These are phyloP conservation scores for Cryptoblepharus egeriae DNA, from an alignment of 2,797 vertebrate species.

Conservation along the genomic window DNA sequence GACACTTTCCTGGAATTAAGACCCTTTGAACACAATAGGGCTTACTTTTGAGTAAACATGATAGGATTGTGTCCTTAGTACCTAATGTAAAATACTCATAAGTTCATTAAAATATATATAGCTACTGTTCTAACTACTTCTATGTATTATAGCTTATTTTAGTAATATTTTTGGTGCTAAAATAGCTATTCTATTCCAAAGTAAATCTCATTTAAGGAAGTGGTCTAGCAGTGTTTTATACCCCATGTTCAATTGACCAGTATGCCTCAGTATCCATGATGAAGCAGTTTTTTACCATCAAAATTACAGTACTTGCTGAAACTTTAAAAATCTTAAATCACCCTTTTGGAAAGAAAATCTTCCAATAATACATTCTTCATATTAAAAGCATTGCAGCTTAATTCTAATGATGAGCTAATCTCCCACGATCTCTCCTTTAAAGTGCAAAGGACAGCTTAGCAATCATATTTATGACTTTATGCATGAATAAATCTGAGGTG, in stretches of 20 bases:
- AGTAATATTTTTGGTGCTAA: not conserved
- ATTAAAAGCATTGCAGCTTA: not conserved
- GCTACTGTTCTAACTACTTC: not conserved
- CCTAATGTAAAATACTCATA: not conserved
- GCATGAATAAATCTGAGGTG: not conserved
- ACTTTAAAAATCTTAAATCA: too few species aligned
- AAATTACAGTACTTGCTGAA: too few species aligned
- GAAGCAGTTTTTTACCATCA: not conserved
- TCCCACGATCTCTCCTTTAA: not conserved
- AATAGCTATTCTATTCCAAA: conserved; percentile 10
- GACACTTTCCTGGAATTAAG: too few species aligned
- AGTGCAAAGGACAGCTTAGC: not conserved
- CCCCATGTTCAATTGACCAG: not conserved
- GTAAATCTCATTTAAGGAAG: conserved; percentile 6
- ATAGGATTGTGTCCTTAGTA: too few species aligned
- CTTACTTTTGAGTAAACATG: too few species aligned
- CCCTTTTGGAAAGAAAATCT: not conserved
- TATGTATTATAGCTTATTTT: conserved; percentile 21
- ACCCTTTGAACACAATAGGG: too few species aligned
- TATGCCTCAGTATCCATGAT: too few species aligned
- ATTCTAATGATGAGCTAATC: conserved; percentile 5
- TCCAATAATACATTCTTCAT: not conserved
- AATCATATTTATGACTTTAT: not conserved
- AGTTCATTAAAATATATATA: not conserved
- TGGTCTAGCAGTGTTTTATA: not conserved